Evolutionary conservation across 2,888 invertebrate genomes (phyloP), one percentile per base, ranked within the genome.

Genomic region (Axea sp.): DNA sequence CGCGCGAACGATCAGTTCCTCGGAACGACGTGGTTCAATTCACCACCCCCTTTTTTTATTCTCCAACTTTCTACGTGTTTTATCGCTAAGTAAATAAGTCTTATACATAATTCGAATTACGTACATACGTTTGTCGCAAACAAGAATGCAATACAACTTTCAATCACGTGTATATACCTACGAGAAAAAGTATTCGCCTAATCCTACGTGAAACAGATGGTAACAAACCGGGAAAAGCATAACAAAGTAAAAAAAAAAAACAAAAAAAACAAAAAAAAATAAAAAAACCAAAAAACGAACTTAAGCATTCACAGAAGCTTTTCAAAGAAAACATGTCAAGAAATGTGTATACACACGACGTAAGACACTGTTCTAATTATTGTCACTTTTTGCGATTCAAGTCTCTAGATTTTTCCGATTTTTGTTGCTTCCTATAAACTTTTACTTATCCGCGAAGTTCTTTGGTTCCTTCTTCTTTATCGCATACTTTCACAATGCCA

Each of bases 31-130:
- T 78, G 78, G 74, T 77, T 79, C 74, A 53, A 72, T 76, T 74
- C 76, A 68, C 77, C 75, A 67, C 73, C 67, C 77, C 55, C 68
- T 77, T 84, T 84, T 83, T 83, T 83, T 81, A 84, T 80, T 83
- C 79, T 82, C 78, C 82, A 62, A 81, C 82, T 84, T 84, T 85
- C 83, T 84, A 84, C 84, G 81, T 84, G 82, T 84, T 82, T 81
- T 78, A 84, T 78, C 81, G 83, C 80, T 83, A 82, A 81, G 76
- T 75, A 59, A 78, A 64, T 73, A 75, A 73, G 71, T 45, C 68
- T 35, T 72, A 72, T 55, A 69, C 47, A 62, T 67, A 62, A 73
- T 75, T 80, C 76, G 75, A 75, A 62, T 74, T 75, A 76, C 72
- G 64, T 75, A 65, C 72, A 62, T 75, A 75, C 67, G 65, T 78